Evolutionary conservation across 2,113 vertebrate species (phyloP), one percentile per base, ranked within the genome.

Genomic region (Boulengeromyrus knoepffleri): DNA sequence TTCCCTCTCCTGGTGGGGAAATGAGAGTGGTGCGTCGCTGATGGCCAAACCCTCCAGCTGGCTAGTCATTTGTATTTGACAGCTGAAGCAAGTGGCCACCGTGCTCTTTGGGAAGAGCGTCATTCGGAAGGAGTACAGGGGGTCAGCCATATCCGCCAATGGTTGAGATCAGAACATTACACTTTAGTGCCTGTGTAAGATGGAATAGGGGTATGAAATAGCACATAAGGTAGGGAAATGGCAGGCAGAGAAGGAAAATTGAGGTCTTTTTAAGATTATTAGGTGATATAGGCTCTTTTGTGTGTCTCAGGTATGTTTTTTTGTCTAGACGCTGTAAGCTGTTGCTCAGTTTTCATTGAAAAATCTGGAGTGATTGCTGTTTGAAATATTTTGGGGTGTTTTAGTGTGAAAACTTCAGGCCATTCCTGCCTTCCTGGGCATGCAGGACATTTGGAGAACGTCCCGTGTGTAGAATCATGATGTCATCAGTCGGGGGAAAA

Each of bases 41-140:
- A 84, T 95, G 93, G 91, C 94, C 93, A 91, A 86, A 91, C 94
- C 94, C 92, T 91, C 94, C 94, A 88, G 66, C 85, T 93, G 95
- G 95, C 94, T 93, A 95, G 94, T 89, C 89, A 93, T 96, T 95
- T 96, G 89, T 96, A 95, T 95, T 95, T 96, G 95, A 95, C 92
- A 94, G 94, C 94, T 94, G 94, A 96, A 95, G 93, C 12, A 21
- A 94, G 80, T 92, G 93, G 93, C 91, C 94, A 94, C 92, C 93
- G 92, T 95, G 93, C 90, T 93, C 85, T 91, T 92, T 95, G 92
- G 93, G 94, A 94, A 91, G 90, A 94, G 93, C 93, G 92, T 94
- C 94, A 94, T 95, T 96, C 95, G 95, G 91, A 95, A 96, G 95
- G 94, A 92, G 94, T 10, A 93, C 31, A 92, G 94, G 95, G 93